These are phyloP conservation scores for Trachythela sp. DNA, from an alignment of 64 coral and sea anemone genomes.

Conservation along the genomic window DNA sequence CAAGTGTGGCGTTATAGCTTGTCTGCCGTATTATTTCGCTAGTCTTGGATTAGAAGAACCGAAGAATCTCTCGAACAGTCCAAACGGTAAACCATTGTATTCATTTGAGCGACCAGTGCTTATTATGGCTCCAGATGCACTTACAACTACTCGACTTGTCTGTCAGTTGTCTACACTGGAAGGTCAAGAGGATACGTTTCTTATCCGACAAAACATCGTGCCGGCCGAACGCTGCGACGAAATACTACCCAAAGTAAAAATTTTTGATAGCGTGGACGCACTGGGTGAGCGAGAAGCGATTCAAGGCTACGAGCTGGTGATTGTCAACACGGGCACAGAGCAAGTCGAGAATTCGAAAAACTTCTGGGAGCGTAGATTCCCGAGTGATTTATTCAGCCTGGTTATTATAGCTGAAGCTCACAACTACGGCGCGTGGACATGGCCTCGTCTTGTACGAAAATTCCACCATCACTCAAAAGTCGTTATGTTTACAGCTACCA, in stretches of 20 bases:
- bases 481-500: slow-evolving; percentile 49
- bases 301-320: neutral
- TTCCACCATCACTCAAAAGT: neutral
- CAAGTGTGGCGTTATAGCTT: slow-evolving; percentile 36
- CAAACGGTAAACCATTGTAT: slow-evolving; percentile 1
- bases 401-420: slow-evolving; percentile 53
- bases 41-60: neutral
- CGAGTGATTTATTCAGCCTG: slow-evolving; percentile 29
- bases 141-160: slow-evolving; percentile 24
- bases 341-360: neutral
- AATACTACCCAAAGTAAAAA: neutral
- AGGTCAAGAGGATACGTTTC: neutral
- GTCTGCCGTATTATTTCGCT: slow-evolving; percentile 47
- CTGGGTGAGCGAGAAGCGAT: neutral
- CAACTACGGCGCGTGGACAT: slow-evolving; percentile 28
- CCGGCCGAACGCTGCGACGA: neutral
- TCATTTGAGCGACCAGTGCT: slow-evolving; percentile 33
- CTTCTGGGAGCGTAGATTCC: slow-evolving; percentile 23
- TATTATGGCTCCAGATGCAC: slow-evolving; percentile 33
- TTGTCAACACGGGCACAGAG: slow-evolving; percentile 48
- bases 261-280: neutral
- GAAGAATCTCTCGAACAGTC: too few relatives aligned
- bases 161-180: neutral
- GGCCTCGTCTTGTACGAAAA: slow-evolving; percentile 14
- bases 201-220: neutral